phyloP scores from a whole-genome alignment of 1,140 invertebrate genomes.

The Drosophila neocordata region DNA sequence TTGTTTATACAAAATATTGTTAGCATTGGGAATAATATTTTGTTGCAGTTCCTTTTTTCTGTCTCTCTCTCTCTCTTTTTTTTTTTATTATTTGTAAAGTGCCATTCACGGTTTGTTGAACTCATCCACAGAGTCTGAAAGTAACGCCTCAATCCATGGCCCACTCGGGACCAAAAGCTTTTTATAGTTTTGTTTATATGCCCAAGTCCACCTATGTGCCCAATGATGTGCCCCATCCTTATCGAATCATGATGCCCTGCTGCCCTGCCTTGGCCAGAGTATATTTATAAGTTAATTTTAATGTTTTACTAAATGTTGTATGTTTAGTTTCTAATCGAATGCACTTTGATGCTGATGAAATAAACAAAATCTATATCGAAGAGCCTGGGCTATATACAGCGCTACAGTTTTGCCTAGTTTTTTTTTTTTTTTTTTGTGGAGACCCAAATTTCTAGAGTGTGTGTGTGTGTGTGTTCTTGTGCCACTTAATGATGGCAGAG shows the following conservation, averaged over 20 bases:
- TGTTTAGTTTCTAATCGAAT: constrained; percentile 71
- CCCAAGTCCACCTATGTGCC: constrained; percentile 9
- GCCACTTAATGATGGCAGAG: constrained; percentile 49
- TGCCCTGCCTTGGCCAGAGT: constrained; percentile 19
- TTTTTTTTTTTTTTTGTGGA: too few relatives aligned
- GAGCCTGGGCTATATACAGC: neutral
- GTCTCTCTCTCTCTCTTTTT: constrained; percentile 25
- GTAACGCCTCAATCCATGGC: constrained; percentile 25
- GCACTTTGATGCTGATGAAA: constrained; percentile 61
- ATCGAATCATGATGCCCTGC: constrained; percentile 1
- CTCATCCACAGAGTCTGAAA: constrained; percentile 27
- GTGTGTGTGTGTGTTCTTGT: constrained; percentile 45
- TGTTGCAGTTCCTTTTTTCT: constrained; percentile 20
- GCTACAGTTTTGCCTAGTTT: constrained; percentile 1
- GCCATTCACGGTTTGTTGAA: constrained; percentile 72
- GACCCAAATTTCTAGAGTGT: constrained; percentile 62
- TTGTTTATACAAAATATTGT: constrained; percentile 53
- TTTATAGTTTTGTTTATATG: constrained; percentile 69
- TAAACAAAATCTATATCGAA: constrained; percentile 46
- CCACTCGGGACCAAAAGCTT: constrained; percentile 44
- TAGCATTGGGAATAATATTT: constrained; percentile 58
- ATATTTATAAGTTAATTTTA: constrained; percentile 63
- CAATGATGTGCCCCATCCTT: constrained; percentile 15
- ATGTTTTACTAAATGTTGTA: constrained; percentile 46
- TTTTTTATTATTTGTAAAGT: constrained; percentile 21